Evolutionary conservation across 2,797 vertebrate genomes (phyloP).

Genomic region (Neosilurus mollespiculum): DNA sequence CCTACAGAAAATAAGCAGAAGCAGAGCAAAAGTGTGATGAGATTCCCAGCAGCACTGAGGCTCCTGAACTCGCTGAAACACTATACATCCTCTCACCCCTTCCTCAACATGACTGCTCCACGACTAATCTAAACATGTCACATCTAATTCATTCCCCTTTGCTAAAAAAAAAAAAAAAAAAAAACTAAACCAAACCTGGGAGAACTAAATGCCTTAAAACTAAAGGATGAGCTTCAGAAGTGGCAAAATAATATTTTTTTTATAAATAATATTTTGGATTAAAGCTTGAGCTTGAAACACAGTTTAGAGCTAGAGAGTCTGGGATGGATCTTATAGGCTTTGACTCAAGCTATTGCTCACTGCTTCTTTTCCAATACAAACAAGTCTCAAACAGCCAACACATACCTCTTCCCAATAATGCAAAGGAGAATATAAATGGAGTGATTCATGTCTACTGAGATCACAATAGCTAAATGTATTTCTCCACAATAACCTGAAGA

Average conservation of each 20-base stretch:
- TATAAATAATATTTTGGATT: background rate
- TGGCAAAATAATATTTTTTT: background rate
- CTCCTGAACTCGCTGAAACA: slow-evolving; percentile 2
- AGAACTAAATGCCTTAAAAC: background rate
- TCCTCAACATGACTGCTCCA: background rate
- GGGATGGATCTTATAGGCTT: background rate
- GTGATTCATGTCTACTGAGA: background rate
- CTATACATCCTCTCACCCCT: slow-evolving; percentile 21
- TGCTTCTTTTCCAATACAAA: slow-evolving; percentile 25
- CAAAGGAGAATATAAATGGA: background rate
- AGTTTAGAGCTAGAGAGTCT: background rate
- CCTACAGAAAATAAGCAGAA: background rate
- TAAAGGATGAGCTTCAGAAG: no score
- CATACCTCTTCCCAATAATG: background rate
- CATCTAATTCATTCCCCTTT: background rate
- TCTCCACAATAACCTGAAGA: background rate
- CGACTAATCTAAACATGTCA: background rate
- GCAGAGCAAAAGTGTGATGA: slow-evolving; percentile 15
- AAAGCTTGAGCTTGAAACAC: background rate
- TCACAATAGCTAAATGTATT: slow-evolving; percentile 16
- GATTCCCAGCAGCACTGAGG: slow-evolving; percentile 30
- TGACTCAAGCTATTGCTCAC: background rate
- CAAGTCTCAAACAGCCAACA: slow-evolving; percentile 1
- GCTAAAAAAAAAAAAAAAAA: background rate
- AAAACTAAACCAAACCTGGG: background rate